Conservation (phyloP, 2,797 vertebrate genomes). For the Halcyon smyrnensis region DNA sequence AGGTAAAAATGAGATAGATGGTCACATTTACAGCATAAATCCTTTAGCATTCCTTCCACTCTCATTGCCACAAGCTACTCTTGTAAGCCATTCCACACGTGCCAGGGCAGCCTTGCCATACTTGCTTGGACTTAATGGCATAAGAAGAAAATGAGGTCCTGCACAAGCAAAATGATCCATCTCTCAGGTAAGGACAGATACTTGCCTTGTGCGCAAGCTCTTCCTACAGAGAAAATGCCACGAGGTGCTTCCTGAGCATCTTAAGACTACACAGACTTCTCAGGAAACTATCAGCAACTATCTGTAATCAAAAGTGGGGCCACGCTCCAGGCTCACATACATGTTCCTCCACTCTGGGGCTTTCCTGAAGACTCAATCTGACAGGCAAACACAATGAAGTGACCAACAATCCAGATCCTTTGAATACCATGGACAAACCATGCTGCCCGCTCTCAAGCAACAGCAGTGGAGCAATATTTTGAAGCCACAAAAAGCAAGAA, state of each 20-base stretch:
- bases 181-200: neutral
- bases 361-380: neutral
- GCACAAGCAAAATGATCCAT: neutral
- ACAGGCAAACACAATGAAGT: neutral
- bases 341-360: neutral
- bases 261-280: neutral
- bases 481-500: neutral
- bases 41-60: neutral
- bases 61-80: neutral
- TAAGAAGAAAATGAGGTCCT: neutral
- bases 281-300: neutral
- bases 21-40: neutral
- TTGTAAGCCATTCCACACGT: neutral
- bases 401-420: neutral
- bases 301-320: neutral
- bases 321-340: neutral
- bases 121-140: neutral
- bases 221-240: neutral
- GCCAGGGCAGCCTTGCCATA: neutral
- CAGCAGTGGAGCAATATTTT: neutral
- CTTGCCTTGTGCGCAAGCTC: neutral
- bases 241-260: neutral
- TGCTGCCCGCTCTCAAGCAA: neutral
- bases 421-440: neutral
- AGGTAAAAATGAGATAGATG: neutral